Percentiles rank a stretch among this genome's conserved stretches.
These are phyloP conservation scores for Sebastes taczanowskii DNA, from an alignment of 2,797 vertebrate genomes.

Conservation along the genomic window DNA sequence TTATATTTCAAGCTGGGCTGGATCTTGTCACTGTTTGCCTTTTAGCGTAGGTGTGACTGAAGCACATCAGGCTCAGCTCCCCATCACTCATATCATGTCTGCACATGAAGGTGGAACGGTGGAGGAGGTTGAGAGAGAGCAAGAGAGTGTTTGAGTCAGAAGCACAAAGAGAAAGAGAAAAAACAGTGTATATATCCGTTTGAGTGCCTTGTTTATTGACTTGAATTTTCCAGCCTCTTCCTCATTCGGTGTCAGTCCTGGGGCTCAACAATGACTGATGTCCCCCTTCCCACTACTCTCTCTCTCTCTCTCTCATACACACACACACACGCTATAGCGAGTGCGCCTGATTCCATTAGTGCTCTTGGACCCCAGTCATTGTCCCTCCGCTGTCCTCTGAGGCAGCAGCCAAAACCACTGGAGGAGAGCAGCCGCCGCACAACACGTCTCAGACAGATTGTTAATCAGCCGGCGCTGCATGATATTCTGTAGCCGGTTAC, in stretches of 20 bases:
- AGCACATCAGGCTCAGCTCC: constrained; percentile 15
- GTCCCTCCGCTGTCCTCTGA: constrained; percentile 60
- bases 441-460: constrained; percentile 64
- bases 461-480: constrained; percentile 66
- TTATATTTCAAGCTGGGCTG: constrained; percentile 5
- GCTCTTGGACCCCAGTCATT: constrained; percentile 60
- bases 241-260: constrained; percentile 22
- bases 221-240: constrained; percentile 25
- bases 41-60: constrained; percentile 39
- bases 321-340: background rate
- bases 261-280: constrained; percentile 34
- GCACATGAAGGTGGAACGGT: constrained; percentile 11
- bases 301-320: background rate
- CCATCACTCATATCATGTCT: constrained; percentile 19
- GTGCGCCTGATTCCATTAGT: constrained; percentile 57
- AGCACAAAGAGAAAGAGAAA: background rate
- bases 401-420: constrained; percentile 54
- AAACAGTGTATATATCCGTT: background rate
- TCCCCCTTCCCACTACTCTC: background rate
- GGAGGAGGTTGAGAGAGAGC: constrained; percentile 12
- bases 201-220: constrained; percentile 23
- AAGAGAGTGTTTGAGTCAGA: constrained; percentile 17
- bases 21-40: constrained; percentile 27
- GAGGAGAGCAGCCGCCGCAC: constrained; percentile 46
- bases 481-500: constrained; percentile 59